Conservation (phyloP, 2,888 invertebrate species). For the Drosophila siamana region DNA sequence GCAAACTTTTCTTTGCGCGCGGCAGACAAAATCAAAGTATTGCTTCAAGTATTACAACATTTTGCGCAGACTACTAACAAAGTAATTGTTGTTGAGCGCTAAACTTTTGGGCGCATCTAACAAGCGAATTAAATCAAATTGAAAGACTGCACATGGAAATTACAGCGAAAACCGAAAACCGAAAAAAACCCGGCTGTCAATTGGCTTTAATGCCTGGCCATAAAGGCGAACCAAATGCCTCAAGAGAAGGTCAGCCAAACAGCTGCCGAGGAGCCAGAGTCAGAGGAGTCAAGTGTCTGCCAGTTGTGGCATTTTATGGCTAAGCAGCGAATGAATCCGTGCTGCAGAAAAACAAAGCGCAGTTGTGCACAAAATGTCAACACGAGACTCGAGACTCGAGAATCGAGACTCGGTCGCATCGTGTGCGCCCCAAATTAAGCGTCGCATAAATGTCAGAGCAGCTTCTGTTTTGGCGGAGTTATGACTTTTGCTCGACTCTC, state of each 20-base stretch:
- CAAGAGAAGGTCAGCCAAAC: constrained; percentile 43
- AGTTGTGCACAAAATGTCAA: constrained; percentile 42
- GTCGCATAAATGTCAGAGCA: constrained; percentile 63
- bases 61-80: background rate
- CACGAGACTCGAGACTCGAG: too few relatives aligned
- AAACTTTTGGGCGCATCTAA: constrained; percentile 30
- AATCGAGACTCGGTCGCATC: too few relatives aligned
- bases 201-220: constrained; percentile 62
- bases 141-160: constrained; percentile 32
- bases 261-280: too few relatives aligned
- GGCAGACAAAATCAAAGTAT: constrained; percentile 11
- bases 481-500: constrained; percentile 28
- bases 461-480: constrained; percentile 50
- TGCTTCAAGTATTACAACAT: constrained; percentile 5
- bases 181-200: constrained; percentile 39
- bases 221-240: constrained; percentile 15
- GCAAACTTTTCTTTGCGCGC: constrained; percentile 50
- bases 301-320: constrained; percentile 40
- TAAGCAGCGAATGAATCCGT: constrained; percentile 5
- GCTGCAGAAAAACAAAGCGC: constrained; percentile 8
- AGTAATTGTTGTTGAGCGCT: constrained; percentile 20
- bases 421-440: constrained; percentile 34
- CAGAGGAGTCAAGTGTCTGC: constrained; percentile 4
- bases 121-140: constrained; percentile 49
- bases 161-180: constrained; percentile 13